Evolutionary conservation across 2,888 invertebrate genomes (phyloP), one percentile per base, ranked within the genome.

Genomic region (Smittia sp.): DNA sequence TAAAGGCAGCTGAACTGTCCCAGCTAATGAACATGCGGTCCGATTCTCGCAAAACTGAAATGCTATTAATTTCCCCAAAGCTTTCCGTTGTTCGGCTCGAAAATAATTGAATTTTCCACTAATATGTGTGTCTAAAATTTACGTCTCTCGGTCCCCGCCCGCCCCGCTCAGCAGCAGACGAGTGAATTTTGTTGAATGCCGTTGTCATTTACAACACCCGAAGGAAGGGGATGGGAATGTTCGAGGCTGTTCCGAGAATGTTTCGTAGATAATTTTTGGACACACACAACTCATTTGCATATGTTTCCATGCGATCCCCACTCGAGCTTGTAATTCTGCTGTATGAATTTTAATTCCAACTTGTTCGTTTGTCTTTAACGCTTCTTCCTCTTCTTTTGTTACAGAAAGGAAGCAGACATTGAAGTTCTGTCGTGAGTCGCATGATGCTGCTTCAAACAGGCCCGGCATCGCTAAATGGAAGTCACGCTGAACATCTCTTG

Each of bases 401-500:
- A 25, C 25, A 63, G 25, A 27, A 15, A 27, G 11, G 25, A 24
- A 11, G 6, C 63, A 63, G n/a, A 24, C 3, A 27, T 27, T 15
- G 6, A 63, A 27, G 1, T 46, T 52, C 52, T 54, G 52, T 18
- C 27, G 27, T 52, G n/a, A 6, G 69, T 27, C 25, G 52, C 72
- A 72, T 62, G 41, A 72, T 72, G 72, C 72, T 72, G 7, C 72
- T 72, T 62, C 72, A 72, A 58, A 62, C 72, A 38, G 72, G 72
- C 7, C 62, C 72, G 24, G 39, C 72, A 72, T 72, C 72, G 39
- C 62, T 72, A 20, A 72, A 72, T 62, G 54, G 69, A 41, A 69
- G 25, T 27, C 32, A 72, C 24, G 25, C 65, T 9, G 65, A 65
- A 24, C 65, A 27, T 20, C 20, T 25, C 2, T 65, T 65, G 11